These are phyloP conservation scores for Brachionus plicatilis DNA, from an alignment of 1,140 invertebrate species.

Conservation along the genomic window DNA sequence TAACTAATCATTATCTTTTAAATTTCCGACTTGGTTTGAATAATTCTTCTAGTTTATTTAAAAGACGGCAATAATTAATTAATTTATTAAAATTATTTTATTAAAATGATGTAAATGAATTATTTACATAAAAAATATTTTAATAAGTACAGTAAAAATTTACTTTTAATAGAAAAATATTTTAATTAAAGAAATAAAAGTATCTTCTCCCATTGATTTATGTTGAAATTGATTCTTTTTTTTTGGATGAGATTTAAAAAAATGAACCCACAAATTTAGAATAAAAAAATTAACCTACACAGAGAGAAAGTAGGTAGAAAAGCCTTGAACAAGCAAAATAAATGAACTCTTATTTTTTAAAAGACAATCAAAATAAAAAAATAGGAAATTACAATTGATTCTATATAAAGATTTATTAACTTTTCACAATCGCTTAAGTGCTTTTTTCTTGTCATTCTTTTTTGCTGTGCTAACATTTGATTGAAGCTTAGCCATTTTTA, in stretches of 20 bases:
- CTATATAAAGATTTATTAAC: not conserved
- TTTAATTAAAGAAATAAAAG: not conserved
- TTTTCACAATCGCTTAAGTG: constrained; percentile 33
- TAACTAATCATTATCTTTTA: too few species aligned
- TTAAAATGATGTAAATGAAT: not conserved
- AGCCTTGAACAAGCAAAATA: not conserved
- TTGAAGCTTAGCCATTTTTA: constrained; percentile 38
- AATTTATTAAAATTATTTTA: not conserved
- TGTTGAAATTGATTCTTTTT: not conserved
- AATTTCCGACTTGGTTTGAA: too few species aligned
- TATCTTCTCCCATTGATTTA: not conserved
- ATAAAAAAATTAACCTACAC: not conserved
- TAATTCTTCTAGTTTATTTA: too few species aligned
- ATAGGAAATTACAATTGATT: constrained; percentile 14
- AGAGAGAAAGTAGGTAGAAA: not conserved
- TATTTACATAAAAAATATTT: not conserved
- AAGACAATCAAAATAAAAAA: not conserved
- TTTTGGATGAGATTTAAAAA: not conserved
- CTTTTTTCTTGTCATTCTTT: constrained; percentile 40
- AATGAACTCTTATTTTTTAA: not conserved
- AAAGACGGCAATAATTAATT: not conserved
- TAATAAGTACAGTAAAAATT: not conserved
- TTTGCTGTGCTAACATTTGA: constrained; percentile 8
- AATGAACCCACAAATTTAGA: not conserved
- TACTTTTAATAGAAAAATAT: not conserved